Base-by-base conservation (phyloP, 1,140 invertebrate species). In the Bombus breviceps region DNA sequence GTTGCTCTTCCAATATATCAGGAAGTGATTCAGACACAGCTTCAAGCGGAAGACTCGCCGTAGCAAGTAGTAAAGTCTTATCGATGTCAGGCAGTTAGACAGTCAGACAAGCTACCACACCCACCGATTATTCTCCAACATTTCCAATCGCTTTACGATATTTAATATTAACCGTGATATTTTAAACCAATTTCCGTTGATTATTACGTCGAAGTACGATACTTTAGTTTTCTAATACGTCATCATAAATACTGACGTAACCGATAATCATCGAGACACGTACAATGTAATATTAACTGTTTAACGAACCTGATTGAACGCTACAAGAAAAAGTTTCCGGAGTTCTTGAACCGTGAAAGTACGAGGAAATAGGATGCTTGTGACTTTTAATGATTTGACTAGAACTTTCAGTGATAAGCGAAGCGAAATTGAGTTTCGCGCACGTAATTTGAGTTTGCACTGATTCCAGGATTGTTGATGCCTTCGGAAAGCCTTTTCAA, bases 171-270 rank as follows among this genome's bases (percentile, higher is more conserved):
- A 13, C n/a, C 2, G 3, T n/a, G n/a, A 18, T 15, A 32, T 47
- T 69, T 28, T n/a, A 69, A 68, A 39, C 53, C 34, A n/a, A 80
- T 80, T 80, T 69, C 37, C n/a, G n/a, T 39, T 2, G 25, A 69
- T 68, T 28, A 25, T 6, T n/a, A 57, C 28, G 6, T 37, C 28
- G 13, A n/a, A 13, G 9, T 18, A 18, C 57, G 37, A 34, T 13
- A 25, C 8, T 79, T 69, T 25, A 25, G 32, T 13, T n/a, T 3
- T 8, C 13, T 8, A n/a, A 62, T 25, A 41, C 25, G 41, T 47
- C 77, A 66, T 66, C 5, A 18, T 15, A 18, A 68, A 34, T 25
- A 4, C 32, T 80, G 32, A 69, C 41, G 32, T 28, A 80, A 69
- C 32, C 34, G 41, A 68, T 77, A 59, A 57, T 28, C 34, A 39